Base-by-base conservation (phyloP, 2,888 invertebrate genomes). In the Lithophane leautieri region DNA sequence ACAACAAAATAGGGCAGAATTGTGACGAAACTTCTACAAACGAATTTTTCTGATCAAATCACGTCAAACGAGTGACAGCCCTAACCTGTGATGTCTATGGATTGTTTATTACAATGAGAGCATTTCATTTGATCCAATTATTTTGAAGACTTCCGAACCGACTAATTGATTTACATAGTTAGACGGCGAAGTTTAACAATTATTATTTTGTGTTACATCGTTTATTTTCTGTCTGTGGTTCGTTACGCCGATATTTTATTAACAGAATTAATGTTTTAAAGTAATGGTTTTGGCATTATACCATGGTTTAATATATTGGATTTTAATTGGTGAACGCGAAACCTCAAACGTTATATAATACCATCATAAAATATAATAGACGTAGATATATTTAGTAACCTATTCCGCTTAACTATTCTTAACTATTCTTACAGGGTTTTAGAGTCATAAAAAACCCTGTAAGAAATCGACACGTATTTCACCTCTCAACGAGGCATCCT, bases 101-200 rank as follows among this genome's bases (percentile, higher is more conserved):
- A 84, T 85, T 88, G 84, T 82, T 87, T 83, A 84, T 76, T 83
- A 75, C 79, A 86, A 84, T 82, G 73, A 84, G 82, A 86, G 88
- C 86, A 82, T 86, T 85, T 84, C 79, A 87, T 87, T 87, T 78
- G 76, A 85, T 84, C 76, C 84, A 87, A 88, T 87, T 86, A 88
- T 84, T 82, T 79, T 78, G 79, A 77, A 83, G 73, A 82, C 78
- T 78, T 76, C 58, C 73, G 61, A 67, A 77, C 65, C 52, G 61
- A 77, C 83, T 81, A 86, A 87, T 86, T 86, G 78, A 85, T 85
- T 85, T 85, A 83, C 79, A 85, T 86, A 77, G 80, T 78, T 76
- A 79, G 84, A 73, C 80, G 70, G 58, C 60, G 77, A 83, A 76
- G 78, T 83, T 81, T 71, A 52, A 76, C 73, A 74, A 77, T 83